Conservation (phyloP, 2,888 invertebrate species). For the Nematopogon swammerdamellus region DNA sequence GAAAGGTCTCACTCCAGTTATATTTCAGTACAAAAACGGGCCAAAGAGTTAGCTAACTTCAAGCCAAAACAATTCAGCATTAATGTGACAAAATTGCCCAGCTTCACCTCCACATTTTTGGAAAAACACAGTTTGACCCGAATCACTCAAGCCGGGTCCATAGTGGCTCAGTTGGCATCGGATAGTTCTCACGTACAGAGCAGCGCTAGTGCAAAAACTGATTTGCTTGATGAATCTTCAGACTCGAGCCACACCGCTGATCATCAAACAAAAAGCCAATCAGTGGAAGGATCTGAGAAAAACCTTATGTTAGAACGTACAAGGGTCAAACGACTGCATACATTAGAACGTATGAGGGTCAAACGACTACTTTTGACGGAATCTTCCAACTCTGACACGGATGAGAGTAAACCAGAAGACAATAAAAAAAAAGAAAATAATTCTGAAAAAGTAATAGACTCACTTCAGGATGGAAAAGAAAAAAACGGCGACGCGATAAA, state of each 20-base stretch:
- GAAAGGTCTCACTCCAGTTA: no score
- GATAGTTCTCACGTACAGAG: neutral
- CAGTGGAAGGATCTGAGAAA: conserved; percentile 11
- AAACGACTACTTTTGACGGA: conserved; percentile 31
- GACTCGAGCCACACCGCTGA: conserved; percentile 11
- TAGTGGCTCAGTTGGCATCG: neutral
- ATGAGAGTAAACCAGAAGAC: conserved; percentile 20
- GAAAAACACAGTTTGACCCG: neutral
- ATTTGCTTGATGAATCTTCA: conserved; percentile 17
- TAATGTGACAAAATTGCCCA: neutral
- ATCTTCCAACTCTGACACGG: conserved; percentile 38
- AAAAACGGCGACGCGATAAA: neutral
- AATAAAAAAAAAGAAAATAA: conserved; percentile 19
- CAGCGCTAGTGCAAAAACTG: conserved; percentile 14
- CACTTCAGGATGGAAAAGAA: conserved; percentile 17
- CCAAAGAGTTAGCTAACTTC: neutral
- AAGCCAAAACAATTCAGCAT: neutral
- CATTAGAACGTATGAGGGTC: conserved; percentile 32
- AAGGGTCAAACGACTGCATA: conserved; percentile 24
- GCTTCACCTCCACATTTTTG: neutral
- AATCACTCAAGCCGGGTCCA: neutral
- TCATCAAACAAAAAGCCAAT: conserved; percentile 8
- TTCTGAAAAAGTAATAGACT: conserved; percentile 23
- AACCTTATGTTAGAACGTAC: no score
- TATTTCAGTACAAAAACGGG: no score